Conservation (phyloP, 2,113 vertebrate genomes). For the Dromas ardeola region DNA sequence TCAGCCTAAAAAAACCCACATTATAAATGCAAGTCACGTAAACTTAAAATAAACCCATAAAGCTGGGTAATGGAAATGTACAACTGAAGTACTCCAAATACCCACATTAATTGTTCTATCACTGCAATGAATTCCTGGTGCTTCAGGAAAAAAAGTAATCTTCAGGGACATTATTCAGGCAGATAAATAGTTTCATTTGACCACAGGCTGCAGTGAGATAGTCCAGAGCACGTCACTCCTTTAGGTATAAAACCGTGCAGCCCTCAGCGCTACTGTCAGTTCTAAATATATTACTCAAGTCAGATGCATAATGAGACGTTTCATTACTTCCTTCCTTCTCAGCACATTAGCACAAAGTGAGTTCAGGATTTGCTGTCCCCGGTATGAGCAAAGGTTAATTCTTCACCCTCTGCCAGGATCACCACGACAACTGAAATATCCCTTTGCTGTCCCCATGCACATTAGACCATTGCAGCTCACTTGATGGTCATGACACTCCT, state of each 20-base stretch:
- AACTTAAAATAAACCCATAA: not conserved
- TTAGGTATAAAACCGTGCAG: not conserved
- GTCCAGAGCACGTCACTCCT: not conserved
- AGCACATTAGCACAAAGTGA: not conserved
- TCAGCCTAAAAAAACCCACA: not conserved
- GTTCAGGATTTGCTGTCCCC: not conserved
- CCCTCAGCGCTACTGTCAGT: not conserved
- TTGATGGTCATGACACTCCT: not conserved
- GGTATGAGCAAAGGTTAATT: not conserved
- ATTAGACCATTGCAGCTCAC: not conserved
- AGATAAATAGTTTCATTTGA: not conserved
- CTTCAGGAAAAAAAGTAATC: not conserved
- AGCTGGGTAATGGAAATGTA: not conserved
- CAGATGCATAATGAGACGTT: slow-evolving; percentile 6
- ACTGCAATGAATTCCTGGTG: not conserved
- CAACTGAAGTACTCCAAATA: not conserved
- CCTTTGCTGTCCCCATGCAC: not conserved
- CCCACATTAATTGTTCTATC: not conserved
- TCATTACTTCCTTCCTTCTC: slow-evolving; percentile 57
- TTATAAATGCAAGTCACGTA: not conserved
- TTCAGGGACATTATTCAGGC: not conserved
- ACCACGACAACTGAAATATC: not conserved
- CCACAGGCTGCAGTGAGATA: not conserved
- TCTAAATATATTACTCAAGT: not conserved
- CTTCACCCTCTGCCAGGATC: not conserved